Base-by-base conservation (phyloP, 2,113 vertebrate species). In the Hydropotes inermis region DNA sequence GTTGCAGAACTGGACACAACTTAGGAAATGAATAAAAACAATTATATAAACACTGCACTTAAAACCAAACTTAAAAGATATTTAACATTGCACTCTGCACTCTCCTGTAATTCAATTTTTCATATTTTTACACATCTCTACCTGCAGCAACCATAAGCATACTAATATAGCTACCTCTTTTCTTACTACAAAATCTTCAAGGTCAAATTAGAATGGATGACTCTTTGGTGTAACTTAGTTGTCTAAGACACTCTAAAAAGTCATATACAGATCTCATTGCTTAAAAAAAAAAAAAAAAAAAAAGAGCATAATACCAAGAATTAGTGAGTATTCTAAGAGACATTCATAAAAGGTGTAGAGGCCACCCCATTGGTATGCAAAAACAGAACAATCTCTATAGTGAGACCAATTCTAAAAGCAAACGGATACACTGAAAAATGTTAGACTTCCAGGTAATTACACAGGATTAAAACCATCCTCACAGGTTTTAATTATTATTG, bases 181-280 rank as follows among this genome's bases (percentile, higher is more conserved):
- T 87, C 25, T 94, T 67, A 95, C 70, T 94, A 95, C 1, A 93
- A 76, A 95, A 94, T 94, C 78, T 94, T 94, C 58, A 96, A 21
- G 16, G 13, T 89, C 87, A 89, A 94, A 93, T 79, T 17, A 94
- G 27, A 92, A 91, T 43, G 23, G 57, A n/a, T 81, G 30, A 92
- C 50, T 86, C 85, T 83, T 88, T 87, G 89, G 50, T 87, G 4
- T 79, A 61, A 43, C 74, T 84, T 93, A 89, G 39, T 83, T 67
- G 50, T 87, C 74, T 97, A 94, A 55, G 67, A 78, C 43, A 94
- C 39, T 83, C 5, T 79, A 27, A 11, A 67, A 94, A 92, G 64
- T 8, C 45, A 87, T 16, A 76, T 36, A 87, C 12, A 83, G 30
- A 33, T 21, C 9, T 93, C 45, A 90, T 47, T 91, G 85, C 39